Percentiles rank a stretch among this genome's conserved stretches.
These are phyloP conservation scores for Halcyon senegalensis DNA, from an alignment of 2,113 vertebrate genomes.

Conservation along the genomic window DNA sequence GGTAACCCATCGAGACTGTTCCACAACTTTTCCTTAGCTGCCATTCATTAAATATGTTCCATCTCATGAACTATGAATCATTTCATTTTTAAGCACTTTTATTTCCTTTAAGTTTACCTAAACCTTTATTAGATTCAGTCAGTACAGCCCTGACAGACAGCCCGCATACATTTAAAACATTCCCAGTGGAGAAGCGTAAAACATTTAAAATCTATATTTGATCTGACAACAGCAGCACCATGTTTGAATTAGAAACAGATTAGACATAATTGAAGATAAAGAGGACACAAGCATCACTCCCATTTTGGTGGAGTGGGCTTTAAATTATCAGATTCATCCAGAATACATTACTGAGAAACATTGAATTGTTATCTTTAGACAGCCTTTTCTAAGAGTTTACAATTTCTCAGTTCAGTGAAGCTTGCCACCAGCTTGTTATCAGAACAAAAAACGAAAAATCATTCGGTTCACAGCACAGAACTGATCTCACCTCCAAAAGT, in stretches of 20 bases:
- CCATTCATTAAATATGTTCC: constrained; percentile 67
- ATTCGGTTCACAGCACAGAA: constrained; percentile 92
- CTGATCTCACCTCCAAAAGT: constrained; percentile 91
- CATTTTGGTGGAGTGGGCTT: constrained; percentile 90
- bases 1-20: constrained; percentile 27
- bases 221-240: constrained; percentile 88
- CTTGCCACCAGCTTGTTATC: constrained; percentile 97
- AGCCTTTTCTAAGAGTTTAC: constrained; percentile 98
- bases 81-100: constrained; percentile 69
- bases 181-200: constrained; percentile 74
- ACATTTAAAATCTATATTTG: constrained; percentile 93
- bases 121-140: constrained; percentile 73
- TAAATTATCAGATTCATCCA: constrained; percentile 94
- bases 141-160: constrained; percentile 59
- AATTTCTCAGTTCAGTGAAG: constrained; percentile 99
- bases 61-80: constrained; percentile 70
- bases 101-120: constrained; percentile 75
- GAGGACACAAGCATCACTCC: constrained; percentile 89
- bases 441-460: constrained; percentile 94
- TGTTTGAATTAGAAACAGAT: constrained; percentile 94
- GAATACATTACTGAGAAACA: constrained; percentile 94
- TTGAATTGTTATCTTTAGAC: constrained; percentile 96
- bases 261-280: constrained; percentile 96
- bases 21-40: constrained; percentile 58
- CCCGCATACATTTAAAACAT: constrained; percentile 58